phyloP scores from a whole-genome alignment of 2,888 invertebrate genomes.

The Osmoderma eremita region DNA sequence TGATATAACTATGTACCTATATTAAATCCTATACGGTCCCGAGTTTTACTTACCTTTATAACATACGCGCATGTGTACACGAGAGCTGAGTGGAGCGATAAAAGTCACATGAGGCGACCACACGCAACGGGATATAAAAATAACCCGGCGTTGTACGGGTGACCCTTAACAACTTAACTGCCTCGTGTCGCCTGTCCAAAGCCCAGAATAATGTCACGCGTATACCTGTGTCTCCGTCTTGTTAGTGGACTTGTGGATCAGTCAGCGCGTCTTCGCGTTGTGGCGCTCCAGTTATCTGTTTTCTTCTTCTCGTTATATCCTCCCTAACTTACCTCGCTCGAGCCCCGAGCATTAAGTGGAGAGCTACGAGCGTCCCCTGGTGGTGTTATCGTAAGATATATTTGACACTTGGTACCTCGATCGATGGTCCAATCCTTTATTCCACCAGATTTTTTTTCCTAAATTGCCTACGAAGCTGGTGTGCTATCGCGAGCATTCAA shows the following conservation, averaged over 20 bases:
- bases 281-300: slow-evolving; percentile 12
- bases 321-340: slow-evolving; percentile 4
- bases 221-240: slow-evolving; percentile 35
- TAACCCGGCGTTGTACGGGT: slow-evolving; percentile 44
- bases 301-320: too few relatives aligned
- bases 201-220: slow-evolving; percentile 37
- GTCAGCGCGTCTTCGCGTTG: background rate
- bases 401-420: slow-evolving; percentile 25
- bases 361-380: slow-evolving; percentile 20
- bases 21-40: too few relatives aligned
- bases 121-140: slow-evolving; percentile 51
- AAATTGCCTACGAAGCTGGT: too few relatives aligned
- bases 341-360: slow-evolving; percentile 9
- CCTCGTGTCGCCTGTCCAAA: slow-evolving; percentile 47
- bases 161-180: slow-evolving; percentile 47
- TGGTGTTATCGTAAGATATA: slow-evolving; percentile 33
- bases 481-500: slow-evolving; percentile 5
- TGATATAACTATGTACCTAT: too few relatives aligned
- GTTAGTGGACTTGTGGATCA: background rate
- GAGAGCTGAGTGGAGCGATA: slow-evolving; percentile 42
- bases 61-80: slow-evolving; percentile 4
- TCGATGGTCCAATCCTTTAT: slow-evolving; percentile 4
- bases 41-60: too few relatives aligned
- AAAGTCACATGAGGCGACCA: slow-evolving; percentile 50
- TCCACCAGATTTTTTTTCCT: background rate